phyloP scores from a whole-genome alignment of 2,797 vertebrate genomes.

The Staurois parvus region DNA sequence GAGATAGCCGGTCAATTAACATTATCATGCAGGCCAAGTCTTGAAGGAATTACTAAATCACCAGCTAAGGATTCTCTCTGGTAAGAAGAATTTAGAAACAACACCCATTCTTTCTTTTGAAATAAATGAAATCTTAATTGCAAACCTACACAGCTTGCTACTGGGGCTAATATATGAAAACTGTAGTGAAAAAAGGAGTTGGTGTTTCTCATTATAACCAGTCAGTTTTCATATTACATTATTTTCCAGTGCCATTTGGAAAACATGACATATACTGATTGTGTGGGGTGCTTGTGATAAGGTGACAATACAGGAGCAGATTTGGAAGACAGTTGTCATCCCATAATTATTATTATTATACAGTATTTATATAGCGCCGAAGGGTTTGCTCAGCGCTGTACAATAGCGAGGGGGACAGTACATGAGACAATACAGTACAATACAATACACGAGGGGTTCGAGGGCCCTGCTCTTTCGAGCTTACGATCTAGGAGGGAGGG shows the following conservation, averaged over 20 bases:
- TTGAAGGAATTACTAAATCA: constrained; percentile 68
- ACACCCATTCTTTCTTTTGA: neutral
- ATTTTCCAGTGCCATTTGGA: neutral
- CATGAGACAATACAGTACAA: no score
- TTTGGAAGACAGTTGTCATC: neutral
- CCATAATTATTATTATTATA: no score
- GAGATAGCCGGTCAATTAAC: neutral
- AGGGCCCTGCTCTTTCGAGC: no score
- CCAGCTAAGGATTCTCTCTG: neutral
- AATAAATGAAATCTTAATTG: neutral
- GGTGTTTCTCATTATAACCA: neutral
- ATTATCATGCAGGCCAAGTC: constrained; percentile 28
- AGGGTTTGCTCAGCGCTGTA: no score
- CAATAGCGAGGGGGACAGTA: no score
- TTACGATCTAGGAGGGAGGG: no score
- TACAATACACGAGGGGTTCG: no score
- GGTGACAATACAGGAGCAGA: neutral
- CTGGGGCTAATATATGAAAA: no score
- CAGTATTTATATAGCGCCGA: no score
- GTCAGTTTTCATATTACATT: neutral
- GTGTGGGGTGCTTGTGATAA: no score
- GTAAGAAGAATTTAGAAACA: neutral
- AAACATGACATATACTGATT: neutral
- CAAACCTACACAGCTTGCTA: neutral
- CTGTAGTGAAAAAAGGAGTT: no score